Conservation (phyloP, 2,797 vertebrate species). For the Numenius phaeopus region DNA sequence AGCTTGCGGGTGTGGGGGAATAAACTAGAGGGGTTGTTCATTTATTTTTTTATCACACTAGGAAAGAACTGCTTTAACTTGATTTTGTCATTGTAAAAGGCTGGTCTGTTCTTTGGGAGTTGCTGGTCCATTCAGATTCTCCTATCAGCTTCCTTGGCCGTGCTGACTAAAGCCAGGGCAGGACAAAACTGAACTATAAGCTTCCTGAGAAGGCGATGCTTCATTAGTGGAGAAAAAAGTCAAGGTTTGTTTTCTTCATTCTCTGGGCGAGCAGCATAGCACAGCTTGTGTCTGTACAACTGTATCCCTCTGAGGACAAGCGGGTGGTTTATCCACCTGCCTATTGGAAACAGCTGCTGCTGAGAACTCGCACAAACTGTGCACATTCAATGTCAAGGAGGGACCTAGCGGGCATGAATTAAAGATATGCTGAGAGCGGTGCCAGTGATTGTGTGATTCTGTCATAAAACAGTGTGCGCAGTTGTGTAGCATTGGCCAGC, state of each 20-base stretch:
- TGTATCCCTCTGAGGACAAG: not conserved
- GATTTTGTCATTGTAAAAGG: not conserved
- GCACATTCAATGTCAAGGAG: not conserved
- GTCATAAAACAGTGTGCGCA: not conserved
- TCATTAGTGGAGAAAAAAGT: not conserved
- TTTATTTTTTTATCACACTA: not conserved
- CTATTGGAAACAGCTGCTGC: not conserved
- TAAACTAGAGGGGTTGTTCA: not conserved
- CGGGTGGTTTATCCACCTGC: not conserved
- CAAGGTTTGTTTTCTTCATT: rapidly evolving
- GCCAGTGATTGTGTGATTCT: not conserved
- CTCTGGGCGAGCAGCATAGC: not conserved
- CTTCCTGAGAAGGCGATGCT: not conserved
- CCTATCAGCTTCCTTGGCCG: not conserved
- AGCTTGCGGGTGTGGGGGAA: not conserved
- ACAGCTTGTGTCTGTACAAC: not conserved
- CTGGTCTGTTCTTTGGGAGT: not conserved
- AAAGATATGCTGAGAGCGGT: not conserved
- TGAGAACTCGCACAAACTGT: not conserved
- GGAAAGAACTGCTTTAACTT: not conserved
- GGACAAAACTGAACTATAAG: not conserved
- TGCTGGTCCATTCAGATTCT: not conserved
- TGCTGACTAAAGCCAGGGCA: not conserved
- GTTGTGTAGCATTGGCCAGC: not conserved
- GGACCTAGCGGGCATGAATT: not conserved